Evolutionary conservation across 2,797 vertebrate genomes (phyloP), one percentile per base, ranked within the genome.

Genomic region (Acipenser oxyrinchus): DNA sequence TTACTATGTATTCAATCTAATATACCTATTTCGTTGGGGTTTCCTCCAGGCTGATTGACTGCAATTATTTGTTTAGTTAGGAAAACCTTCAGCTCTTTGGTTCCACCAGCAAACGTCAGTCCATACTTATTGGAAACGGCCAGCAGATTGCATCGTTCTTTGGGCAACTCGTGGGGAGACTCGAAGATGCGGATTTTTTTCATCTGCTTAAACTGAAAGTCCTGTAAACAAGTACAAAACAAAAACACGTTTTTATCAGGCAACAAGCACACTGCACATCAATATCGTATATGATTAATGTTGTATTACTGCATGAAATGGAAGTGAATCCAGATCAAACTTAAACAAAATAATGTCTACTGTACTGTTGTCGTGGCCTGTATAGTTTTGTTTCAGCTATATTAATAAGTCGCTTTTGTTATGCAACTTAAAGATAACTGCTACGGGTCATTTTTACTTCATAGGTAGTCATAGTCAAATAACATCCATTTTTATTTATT

Each of bases 141-240:
- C 0, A 99, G 93, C 8, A 99, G 89, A 66, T 71, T 94, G 0
- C 88, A 91, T 69, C 96, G 93, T 6, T 95, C 93, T 76, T 87
- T 95, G 8, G 93, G 92, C 64, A 97, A 68, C 6, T 93, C 91
- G 0, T 85, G 86, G 0, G 90, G 81, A 3, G 92, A 64, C 0
- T 93, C 85, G 64, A 99, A 99, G 62, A 97, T 82, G 6, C 91
- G 89, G 0, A 91, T 80, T 76, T 96, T 97, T 86, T 95, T 97
- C 88, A 99, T 91, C 0, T 98, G 94, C 68, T 90, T 89, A 80
- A 99, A 99, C 74, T 96, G 92, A 72, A 99, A 99, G 77, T 99
- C 95, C 97, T 99, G 80, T 66, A 13, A 50, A 8, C 48, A 50
- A 8, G 48, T 6, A 68, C 51, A 6, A 10, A 51, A 23, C 6